Evolutionary conservation across 2,888 invertebrate genomes (phyloP), one percentile per base, ranked within the genome.

Genomic region (Eucera pruinosa): DNA sequence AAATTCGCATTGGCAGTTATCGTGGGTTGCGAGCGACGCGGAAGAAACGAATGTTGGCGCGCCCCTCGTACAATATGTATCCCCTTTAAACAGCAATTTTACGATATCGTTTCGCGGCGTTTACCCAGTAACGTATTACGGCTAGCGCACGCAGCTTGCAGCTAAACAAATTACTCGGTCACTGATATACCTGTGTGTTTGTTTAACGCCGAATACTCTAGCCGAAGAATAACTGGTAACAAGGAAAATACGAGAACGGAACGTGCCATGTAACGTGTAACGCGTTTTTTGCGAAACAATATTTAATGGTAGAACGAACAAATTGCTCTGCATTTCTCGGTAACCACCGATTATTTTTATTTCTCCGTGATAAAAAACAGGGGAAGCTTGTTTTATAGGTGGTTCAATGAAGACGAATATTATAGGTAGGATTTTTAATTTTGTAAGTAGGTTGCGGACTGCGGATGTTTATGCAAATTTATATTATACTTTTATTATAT

Each of bases 81-180:
- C 48, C 61, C 55, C 55, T 73, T 73, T 55, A 62, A 73, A 70
- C 48, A 73, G 47, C 61, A 50, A 69, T 69, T 73, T 73, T 69
- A 55, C 61, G 70, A 70, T 62, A 73, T 70, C 73, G 73, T 70
- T 69, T 69, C 73, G 55, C 70, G 55, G 62, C 73, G 47, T 73
- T 73, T 70, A 43, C 48, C n/a, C 33, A 9, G 60, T 52, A 75
- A 75, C 48, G 23, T 58, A 60, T 52, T 58, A 30, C 64, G 13
- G 13, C 36, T 54, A 20, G 43, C n/a, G 45, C 33, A 15, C 36
- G n/a, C n/a, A 13, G 58, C 20, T 54, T 52, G 11, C 15, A 54
- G 39, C 57, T 60, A 39, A 65, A 75, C 71, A 71, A 71, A 75
- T 75, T 75, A 71, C 45, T 18, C n/a, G 18, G 23, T 7, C 13